Base-by-base conservation (phyloP, 2,113 vertebrate species). In the Pygoscelis adeliae region DNA sequence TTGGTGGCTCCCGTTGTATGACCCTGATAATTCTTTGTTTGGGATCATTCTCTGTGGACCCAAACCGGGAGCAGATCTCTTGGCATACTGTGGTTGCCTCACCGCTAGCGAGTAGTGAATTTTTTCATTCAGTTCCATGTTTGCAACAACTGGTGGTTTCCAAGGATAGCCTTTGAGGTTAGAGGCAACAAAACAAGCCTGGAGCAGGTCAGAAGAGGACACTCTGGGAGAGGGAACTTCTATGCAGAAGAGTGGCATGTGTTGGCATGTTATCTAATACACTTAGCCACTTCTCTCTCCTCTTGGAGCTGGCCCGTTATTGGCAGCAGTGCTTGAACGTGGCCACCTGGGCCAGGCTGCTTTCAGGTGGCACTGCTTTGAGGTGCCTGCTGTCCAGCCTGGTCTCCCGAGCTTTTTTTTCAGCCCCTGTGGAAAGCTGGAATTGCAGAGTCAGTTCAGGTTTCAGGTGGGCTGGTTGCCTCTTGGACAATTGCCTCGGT, bases 1-100 rank as follows among this genome's bases (percentile, higher is more conserved):
- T 14, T 2, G 20, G 11, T 18, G 23, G n/a, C n/a, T 67, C 55
- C 46, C 0, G 0, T 22, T 46, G 10, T 32, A 14, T 4, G 22
- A 63, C 26, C 36, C 42, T 12, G 34, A 5, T 65, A 23, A 20
- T 52, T 49, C 56, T 74, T 59, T 23, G 5, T 59, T 52, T 44
- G 78, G 82, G 49, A 22, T 44, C 6, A 0, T 49, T 42, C 27
- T 49, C 67, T 14, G 4, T 3, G 61, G n/a, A 70, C 26, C 49
- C 34, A 34, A 38, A 61, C 6, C 13, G 8, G 40, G 56, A 61
- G 58, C 52, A 30, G 36, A 69, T n/a, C 47, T 55, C 71, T 36
- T 38, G 34, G 16, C 49, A 2, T 6, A 2, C 36, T 32, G 27
- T 5, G 1, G 26, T 42, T 59, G 40, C 52, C 58, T 62, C 32